Evolutionary conservation across 2,797 vertebrate species (phyloP), one percentile per base, ranked within the genome.

Genomic region (Gadopsis marmoratus): DNA sequence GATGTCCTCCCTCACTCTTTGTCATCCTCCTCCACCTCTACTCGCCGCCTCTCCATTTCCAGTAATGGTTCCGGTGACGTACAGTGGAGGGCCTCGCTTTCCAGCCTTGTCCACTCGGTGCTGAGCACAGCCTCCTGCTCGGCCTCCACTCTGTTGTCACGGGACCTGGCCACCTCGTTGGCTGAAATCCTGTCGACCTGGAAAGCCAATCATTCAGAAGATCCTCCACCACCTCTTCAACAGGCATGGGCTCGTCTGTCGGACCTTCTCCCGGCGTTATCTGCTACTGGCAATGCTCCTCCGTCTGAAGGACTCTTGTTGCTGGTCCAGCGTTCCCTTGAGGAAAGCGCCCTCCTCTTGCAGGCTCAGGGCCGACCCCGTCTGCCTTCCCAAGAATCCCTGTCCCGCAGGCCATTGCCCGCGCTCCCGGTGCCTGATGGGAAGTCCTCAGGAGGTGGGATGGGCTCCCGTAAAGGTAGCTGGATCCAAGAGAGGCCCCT

Each of bases 401-500:
- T 98, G 53, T 98, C 97, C 4, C 95, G 97, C 6, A 94, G 97
- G 43, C 97, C 97, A 0, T 80, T 98, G 82, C 97, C 97, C 0
- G 97, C 97, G 0, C 94, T 98, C 48, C 97, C 96, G 0, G 90
- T 94, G 79, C 86, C 94, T 2, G 96, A 96, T 19, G 95, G 93
- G 55, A 95, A 95, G 78, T 85, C 95, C 0, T 74, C 94, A 2
- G 84, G 86, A 7, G 88, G 91, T 5, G 95, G 95, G 16, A 95
- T 96, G 95, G 95, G 95, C 41, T 95, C 95, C n/a, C 95, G 97
- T 23, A 98, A 97, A 68, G 96, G 97, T 10, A 98, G 96, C 87
- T 97, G 96, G 94, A 98, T 98, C 84, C 97, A 98, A 84, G 97
- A 97, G 90, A 90, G 97, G n/a, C 97, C 97, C 7, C 91, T 98